Conservation (phyloP, 2,888 invertebrate species). For the Tetranychus truncatus region DNA sequence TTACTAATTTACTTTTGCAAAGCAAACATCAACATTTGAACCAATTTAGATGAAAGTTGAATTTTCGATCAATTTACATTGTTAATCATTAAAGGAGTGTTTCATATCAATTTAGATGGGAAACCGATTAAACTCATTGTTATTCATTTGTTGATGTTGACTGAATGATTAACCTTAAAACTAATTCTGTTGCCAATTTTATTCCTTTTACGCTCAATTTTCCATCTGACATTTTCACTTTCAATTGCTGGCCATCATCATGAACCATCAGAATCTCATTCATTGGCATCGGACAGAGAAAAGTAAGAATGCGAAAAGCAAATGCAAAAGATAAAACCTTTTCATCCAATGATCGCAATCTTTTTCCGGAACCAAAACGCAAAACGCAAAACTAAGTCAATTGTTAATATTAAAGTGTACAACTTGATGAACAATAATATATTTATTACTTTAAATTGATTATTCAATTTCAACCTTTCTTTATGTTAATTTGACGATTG, state of each 20-base stretch:
- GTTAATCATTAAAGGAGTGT: background rate
- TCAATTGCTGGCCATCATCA: background rate
- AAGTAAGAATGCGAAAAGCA: background rate
- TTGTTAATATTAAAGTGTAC: background rate
- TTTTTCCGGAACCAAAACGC: background rate
- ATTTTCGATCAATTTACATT: background rate
- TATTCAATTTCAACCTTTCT: background rate
- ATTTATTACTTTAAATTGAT: background rate
- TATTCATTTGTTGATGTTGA: background rate
- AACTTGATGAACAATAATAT: background rate
- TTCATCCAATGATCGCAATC: background rate
- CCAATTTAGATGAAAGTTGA: background rate
- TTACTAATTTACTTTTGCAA: background rate
- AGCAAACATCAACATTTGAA: background rate
- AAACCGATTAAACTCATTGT: background rate
- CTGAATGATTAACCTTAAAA: background rate
- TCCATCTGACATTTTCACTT: no score
- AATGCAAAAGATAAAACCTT: background rate
- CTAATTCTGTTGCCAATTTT: background rate
- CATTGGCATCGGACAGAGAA: background rate
- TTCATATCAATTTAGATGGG: background rate
- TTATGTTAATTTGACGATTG: background rate
- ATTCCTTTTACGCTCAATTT: background rate
- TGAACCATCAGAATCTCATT: background rate
- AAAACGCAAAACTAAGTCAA: background rate